Conservation (phyloP, 2,888 invertebrate genomes). For the Smittia aterrima region DNA sequence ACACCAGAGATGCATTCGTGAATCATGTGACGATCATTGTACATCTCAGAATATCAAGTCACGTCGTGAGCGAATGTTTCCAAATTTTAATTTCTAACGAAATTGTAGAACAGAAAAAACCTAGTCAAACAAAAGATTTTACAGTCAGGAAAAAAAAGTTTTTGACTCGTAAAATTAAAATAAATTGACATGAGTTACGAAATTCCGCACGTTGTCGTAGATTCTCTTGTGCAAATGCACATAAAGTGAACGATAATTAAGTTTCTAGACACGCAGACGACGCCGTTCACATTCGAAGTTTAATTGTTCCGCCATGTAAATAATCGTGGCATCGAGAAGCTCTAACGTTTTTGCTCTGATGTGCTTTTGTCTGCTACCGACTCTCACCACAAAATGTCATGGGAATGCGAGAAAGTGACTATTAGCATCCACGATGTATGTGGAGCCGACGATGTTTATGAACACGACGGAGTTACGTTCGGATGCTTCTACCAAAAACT, state of each 20-base stretch:
- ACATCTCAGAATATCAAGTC: neutral
- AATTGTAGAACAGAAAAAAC: neutral
- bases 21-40: neutral
- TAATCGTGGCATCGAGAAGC: constrained; percentile 25
- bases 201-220: neutral
- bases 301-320: constrained; percentile 40
- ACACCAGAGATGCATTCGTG: neutral
- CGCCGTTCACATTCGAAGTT: constrained; percentile 22
- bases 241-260: constrained; percentile 39
- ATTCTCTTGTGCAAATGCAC: neutral
- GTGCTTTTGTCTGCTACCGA: constrained; percentile 28
- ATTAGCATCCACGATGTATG: neutral
- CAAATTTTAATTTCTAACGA: neutral
- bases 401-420: constrained; percentile 11
- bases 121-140: neutral
- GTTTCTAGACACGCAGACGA: constrained; percentile 41
- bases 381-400: constrained; percentile 25
- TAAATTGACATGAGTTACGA: constrained; percentile 13
- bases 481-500: constrained; percentile 5
- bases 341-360: neutral
- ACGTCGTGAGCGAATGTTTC: neutral
- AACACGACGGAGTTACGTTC: neutral
- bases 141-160: neutral
- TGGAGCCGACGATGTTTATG: constrained; percentile 24
- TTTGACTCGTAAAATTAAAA: neutral